Conservation (phyloP, 2,888 invertebrate species). For the Andrena bucephala region DNA sequence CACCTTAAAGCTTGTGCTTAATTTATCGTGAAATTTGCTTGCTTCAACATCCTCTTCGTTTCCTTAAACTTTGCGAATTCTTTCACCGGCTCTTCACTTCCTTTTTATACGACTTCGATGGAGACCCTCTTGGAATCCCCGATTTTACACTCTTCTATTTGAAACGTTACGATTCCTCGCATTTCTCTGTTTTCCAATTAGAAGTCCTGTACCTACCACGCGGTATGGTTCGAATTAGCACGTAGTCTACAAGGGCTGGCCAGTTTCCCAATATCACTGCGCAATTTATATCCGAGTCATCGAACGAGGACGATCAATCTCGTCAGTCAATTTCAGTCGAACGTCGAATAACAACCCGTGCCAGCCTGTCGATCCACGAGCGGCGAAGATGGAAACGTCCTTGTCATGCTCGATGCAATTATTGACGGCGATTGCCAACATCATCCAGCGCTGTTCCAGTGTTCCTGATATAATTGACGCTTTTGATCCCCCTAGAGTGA, state of each 20-base stretch:
- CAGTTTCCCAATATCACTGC: not conserved
- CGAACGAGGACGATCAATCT: constrained; percentile 42
- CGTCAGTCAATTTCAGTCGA: constrained; percentile 48
- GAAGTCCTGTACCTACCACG: not conserved
- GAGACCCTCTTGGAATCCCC: not conserved
- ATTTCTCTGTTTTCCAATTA: not conserved
- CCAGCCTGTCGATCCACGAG: constrained; percentile 30
- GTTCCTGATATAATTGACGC: constrained; percentile 48
- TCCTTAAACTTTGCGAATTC: no score
- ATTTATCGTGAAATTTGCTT: constrained; percentile 36
- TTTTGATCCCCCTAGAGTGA: constrained; percentile 40
- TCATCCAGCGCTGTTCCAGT: constrained; percentile 37
- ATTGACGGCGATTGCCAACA: constrained; percentile 53
- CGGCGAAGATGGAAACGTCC: constrained; percentile 55
- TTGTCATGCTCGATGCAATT: constrained; percentile 41
- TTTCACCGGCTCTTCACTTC: no score
- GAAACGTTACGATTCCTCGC: not conserved
- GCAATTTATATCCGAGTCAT: constrained; percentile 39
- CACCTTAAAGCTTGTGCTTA: constrained; percentile 6
- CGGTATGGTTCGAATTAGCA: not conserved
- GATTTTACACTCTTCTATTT: not conserved
- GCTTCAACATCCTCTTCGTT: no score
- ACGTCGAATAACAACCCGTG: constrained; percentile 41
- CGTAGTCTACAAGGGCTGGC: not conserved
- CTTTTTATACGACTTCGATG: not conserved